Conservation (phyloP, 2,113 vertebrate species). For the Lonchura striata region DNA sequence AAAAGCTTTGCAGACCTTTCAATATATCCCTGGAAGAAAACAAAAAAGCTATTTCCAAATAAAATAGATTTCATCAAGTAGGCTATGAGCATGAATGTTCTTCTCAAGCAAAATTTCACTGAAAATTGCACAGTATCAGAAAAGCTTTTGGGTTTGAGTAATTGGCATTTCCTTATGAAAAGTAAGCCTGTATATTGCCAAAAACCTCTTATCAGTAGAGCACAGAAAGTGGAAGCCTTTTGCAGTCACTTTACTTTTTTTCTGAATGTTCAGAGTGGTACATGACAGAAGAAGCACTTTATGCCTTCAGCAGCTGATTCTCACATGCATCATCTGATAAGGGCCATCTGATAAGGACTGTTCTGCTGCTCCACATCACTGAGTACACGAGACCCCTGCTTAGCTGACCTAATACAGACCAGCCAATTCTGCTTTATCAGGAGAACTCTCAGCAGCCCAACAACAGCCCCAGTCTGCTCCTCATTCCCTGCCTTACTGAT, state of each 20-base stretch:
- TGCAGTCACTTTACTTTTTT: not conserved
- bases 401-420: not conserved
- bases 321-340: not conserved
- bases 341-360: slow-evolving; percentile 8
- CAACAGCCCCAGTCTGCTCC: not conserved
- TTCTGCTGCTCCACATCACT: not conserved
- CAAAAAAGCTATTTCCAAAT: not conserved
- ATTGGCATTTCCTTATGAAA: not conserved
- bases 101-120: not conserved
- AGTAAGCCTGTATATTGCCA: not conserved
- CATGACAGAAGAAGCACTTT: not conserved
- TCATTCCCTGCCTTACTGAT: not conserved
- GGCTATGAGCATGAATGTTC: not conserved
- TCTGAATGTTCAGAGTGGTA: not conserved
- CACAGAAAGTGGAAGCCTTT: not conserved
- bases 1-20: not conserved
- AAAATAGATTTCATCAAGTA: not conserved
- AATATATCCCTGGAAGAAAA: not conserved
- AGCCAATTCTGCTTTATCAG: not conserved
- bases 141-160: not conserved
- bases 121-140: not conserved
- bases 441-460: not conserved
- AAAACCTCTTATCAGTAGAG: not conserved
- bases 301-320: not conserved
- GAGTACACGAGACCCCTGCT: not conserved